Conservation (phyloP, 2,797 vertebrate genomes). For the Mormyrops boulengeri region DNA sequence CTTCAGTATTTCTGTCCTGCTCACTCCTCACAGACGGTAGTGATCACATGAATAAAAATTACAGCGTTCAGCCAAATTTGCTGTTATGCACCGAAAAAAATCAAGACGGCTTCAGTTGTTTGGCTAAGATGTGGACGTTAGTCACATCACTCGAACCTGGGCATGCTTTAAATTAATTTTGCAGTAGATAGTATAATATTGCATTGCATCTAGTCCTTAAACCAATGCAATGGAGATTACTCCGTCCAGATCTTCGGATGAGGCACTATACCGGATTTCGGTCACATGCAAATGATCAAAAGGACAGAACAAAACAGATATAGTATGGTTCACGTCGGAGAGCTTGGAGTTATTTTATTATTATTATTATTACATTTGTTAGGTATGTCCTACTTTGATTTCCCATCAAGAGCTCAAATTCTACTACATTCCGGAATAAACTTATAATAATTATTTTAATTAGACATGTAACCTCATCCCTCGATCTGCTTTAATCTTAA, state of each 20-base stretch:
- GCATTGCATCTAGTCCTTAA: neutral
- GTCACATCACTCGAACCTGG: neutral
- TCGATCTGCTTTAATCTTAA: neutral
- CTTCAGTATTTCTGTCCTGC: neutral
- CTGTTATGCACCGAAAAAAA: neutral
- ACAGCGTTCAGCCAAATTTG: neutral
- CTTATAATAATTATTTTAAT: neutral
- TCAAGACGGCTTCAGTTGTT: neutral
- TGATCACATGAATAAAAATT: neutral
- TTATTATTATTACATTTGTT: neutral
- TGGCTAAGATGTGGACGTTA: neutral
- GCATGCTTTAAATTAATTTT: neutral
- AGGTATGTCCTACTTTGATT: neutral
- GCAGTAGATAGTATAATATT: neutral
- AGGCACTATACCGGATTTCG: neutral
- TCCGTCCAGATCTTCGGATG: neutral
- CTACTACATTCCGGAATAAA: neutral
- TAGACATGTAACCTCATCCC: neutral
- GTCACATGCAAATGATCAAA: neutral
- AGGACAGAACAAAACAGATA: neutral
- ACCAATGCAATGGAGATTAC: neutral
- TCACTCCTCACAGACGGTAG: neutral
- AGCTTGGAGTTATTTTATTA: neutral
- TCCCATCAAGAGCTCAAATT: neutral
- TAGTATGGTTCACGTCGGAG: neutral